phyloP scores from a whole-genome alignment of 2,113 vertebrate genomes.

The Phyllostomus discolor region DNA sequence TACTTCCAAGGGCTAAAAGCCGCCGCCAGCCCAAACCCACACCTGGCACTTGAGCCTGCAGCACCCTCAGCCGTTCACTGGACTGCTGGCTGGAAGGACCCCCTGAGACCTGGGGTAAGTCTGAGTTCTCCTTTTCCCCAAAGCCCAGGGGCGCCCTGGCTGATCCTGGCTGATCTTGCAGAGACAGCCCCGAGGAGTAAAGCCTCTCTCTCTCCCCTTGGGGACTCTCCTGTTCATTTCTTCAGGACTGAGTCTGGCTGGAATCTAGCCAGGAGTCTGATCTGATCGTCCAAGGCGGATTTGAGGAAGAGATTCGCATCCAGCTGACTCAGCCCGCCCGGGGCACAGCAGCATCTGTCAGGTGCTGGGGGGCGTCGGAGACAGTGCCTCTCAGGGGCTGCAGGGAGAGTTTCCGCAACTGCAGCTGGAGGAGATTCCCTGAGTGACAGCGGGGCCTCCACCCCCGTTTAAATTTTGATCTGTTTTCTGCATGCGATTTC shows the following conservation, averaged over 20 bases:
- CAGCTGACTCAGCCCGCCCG: neutral
- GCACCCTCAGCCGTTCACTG: neutral
- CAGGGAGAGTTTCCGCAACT: neutral
- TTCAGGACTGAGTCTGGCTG: neutral
- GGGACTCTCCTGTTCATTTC: neutral
- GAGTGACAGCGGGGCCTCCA: neutral
- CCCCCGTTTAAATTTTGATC: conserved; percentile 44
- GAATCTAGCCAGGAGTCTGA: neutral
- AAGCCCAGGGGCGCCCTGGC: neutral
- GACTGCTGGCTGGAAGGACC: neutral
- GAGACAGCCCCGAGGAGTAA: neutral
- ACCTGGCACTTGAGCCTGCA: neutral
- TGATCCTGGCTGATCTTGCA: neutral
- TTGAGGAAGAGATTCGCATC: neutral
- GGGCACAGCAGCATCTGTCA: neutral
- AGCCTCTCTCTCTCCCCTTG: neutral
- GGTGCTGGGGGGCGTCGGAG: neutral
- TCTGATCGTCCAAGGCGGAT: neutral
- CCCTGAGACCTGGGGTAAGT: neutral
- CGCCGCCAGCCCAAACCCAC: neutral
- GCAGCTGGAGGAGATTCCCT: neutral
- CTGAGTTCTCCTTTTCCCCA: neutral
- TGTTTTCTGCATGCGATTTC: conserved; percentile 47
- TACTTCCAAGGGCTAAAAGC: neutral
- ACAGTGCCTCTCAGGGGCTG: neutral